These are phyloP conservation scores for Thunnus albacares DNA, from an alignment of 2,797 vertebrate genomes.

Conservation along the genomic window DNA sequence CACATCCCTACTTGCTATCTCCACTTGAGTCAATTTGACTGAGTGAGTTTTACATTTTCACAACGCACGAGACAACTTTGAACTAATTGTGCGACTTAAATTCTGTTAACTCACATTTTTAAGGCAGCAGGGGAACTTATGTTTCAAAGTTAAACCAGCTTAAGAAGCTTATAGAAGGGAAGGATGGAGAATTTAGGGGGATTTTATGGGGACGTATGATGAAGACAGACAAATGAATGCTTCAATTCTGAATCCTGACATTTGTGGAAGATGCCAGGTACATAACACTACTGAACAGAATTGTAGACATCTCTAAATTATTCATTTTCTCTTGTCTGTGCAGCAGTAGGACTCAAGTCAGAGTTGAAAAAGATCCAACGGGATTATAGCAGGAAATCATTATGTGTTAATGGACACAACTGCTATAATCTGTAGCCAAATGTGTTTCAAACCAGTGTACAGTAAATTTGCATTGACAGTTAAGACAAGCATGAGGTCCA, in stretches of 20 bases:
- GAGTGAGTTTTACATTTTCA: too few relatives aligned
- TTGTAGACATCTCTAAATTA: constrained; percentile 4
- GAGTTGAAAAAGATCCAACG: not conserved
- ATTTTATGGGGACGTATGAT: not conserved
- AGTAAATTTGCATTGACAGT: not conserved
- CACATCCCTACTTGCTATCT: too few relatives aligned
- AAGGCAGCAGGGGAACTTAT: too few relatives aligned
- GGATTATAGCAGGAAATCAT: constrained; percentile 16
- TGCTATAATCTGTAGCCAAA: not conserved
- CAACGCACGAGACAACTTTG: too few relatives aligned
- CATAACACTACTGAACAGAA: not conserved
- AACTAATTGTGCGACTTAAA: too few relatives aligned
- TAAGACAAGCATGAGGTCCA: not conserved
- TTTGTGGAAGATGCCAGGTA: not conserved
- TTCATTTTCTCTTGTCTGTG: not conserved
- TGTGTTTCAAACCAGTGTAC: not conserved
- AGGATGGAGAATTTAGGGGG: too few relatives aligned
- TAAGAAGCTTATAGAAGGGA: too few relatives aligned
- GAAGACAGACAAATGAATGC: not conserved
- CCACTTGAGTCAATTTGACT: too few relatives aligned
- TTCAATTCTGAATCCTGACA: not conserved
- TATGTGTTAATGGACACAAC: not conserved
- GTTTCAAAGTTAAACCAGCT: too few relatives aligned
- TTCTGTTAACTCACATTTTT: too few relatives aligned
- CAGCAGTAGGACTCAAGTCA: constrained; percentile 10